phyloP scores from a whole-genome alignment of 2,888 invertebrate species.

The Drosophila nr. medialis region DNA sequence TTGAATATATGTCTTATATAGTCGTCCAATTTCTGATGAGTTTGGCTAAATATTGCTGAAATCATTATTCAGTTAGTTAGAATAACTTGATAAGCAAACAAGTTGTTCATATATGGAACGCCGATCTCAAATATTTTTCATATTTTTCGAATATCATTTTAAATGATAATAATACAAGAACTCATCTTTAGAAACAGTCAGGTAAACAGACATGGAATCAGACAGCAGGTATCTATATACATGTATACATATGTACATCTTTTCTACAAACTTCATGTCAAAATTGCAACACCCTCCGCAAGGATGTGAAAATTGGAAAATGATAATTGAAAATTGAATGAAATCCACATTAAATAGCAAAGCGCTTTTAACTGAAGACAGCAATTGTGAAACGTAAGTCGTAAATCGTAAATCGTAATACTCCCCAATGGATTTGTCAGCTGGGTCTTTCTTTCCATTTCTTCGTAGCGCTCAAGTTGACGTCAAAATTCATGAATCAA shows the following conservation, averaged over 20 bases:
- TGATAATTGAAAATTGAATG: neutral
- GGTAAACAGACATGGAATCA: neutral
- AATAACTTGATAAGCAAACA: neutral
- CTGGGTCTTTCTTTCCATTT: conserved; percentile 12
- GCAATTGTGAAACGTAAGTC: neutral
- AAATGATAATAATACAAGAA: neutral
- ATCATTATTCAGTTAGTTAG: too few relatives aligned
- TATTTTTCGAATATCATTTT: too few relatives aligned
- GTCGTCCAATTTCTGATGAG: neutral
- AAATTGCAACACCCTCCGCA: neutral
- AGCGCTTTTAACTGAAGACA: conserved; percentile 15
- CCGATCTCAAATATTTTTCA: neutral
- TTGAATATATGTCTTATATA: neutral
- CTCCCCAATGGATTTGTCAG: conserved; percentile 26
- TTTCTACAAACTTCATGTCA: neutral
- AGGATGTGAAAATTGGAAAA: conserved; percentile 30
- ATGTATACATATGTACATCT: too few relatives aligned
- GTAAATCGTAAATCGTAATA: conserved; percentile 1
- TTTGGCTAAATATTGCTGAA: neutral
- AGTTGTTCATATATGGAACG: neutral
- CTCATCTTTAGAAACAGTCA: neutral
- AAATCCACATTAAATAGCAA: conserved; percentile 8
- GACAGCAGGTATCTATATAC: neutral
- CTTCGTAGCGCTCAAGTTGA: conserved; percentile 20
- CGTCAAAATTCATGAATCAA: too few relatives aligned